Evolutionary conservation across 1,140 invertebrate genomes (phyloP).

Genomic region (Mesaphorura yosii): DNA sequence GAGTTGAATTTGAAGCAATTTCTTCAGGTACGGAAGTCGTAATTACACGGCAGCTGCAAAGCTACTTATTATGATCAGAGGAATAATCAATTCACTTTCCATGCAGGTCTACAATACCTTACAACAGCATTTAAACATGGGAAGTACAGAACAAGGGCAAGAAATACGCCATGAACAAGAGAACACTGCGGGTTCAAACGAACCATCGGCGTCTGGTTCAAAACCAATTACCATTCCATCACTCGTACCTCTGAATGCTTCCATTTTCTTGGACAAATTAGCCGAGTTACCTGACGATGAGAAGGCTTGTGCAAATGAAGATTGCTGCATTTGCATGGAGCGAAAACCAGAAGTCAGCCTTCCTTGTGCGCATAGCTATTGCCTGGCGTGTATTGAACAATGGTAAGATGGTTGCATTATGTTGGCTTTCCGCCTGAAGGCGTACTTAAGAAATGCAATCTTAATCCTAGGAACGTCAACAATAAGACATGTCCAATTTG

Average conservation of each 20-base stretch:
- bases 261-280: conserved; percentile 35
- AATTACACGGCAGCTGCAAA: background rate
- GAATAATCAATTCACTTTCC: too few species aligned
- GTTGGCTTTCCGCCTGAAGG: conserved; percentile 6
- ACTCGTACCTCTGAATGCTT: too few species aligned
- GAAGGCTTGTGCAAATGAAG: background rate
- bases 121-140: conserved; percentile 17
- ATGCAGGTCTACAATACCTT: conserved; percentile 10
- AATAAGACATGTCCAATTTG: conserved; percentile 58
- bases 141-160: conserved; percentile 14
- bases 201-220: background rate
- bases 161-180: conserved; percentile 14
- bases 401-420: conserved; percentile 41
- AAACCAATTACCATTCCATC: background rate
- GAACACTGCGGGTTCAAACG: background rate
- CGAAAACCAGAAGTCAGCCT: conserved; percentile 51
- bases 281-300: too few species aligned
- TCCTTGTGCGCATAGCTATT: conserved; percentile 55
- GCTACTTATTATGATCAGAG: too few species aligned
- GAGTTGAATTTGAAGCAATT: conserved; percentile 50
- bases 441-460: conserved; percentile 13
- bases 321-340: conserved; percentile 59
- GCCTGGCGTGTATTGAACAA: conserved; percentile 53
- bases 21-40: conserved; percentile 35
- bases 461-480: conserved; percentile 46